A percentile compares a stretch with the other conserved stretches of the same genome.
Conservation (phyloP, 2,113 vertebrate genomes). For the Myrmophylax atrothorax region DNA sequence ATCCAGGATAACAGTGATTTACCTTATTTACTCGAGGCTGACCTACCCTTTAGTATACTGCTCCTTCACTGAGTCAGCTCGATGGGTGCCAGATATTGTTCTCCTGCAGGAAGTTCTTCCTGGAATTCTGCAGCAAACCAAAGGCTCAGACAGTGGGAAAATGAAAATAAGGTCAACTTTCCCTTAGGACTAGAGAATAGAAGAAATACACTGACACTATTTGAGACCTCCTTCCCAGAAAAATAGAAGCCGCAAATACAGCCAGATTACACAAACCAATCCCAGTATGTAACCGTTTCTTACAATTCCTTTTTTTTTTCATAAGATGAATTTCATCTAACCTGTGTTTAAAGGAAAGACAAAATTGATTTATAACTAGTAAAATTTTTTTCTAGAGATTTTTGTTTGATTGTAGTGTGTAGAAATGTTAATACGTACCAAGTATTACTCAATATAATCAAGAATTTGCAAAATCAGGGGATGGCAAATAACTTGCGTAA, state of each 20-base stretch:
- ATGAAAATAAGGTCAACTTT: slow-evolving; percentile 75
- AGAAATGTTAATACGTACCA: neutral
- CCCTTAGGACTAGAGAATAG: slow-evolving; percentile 66
- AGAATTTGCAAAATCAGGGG: slow-evolving; percentile 15
- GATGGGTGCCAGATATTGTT: slow-evolving; percentile 73
- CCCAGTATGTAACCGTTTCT: slow-evolving; percentile 37
- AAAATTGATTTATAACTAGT: neutral
- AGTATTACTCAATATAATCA: neutral
- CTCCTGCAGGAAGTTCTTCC: slow-evolving; percentile 76
- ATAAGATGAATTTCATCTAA: neutral
- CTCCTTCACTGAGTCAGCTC: slow-evolving; percentile 71
- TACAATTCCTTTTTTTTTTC: neutral
- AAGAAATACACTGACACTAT: slow-evolving; percentile 57
- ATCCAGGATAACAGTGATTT: slow-evolving; percentile 65
- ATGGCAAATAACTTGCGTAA: slow-evolving; percentile 1
- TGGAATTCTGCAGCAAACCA: slow-evolving; percentile 72
- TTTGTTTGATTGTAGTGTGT: neutral
- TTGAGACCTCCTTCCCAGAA: slow-evolving; percentile 64
- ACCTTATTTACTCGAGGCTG: slow-evolving; percentile 63
- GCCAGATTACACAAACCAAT: slow-evolving; percentile 36
- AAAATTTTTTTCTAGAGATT: neutral
- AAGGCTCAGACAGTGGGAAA: slow-evolving; percentile 69
- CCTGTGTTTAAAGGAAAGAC: neutral
- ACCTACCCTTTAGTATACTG: slow-evolving; percentile 67
- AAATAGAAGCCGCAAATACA: slow-evolving; percentile 54